Evolutionary conservation across 2,113 vertebrate species (phyloP).

Genomic region (Telmatochromis brichardi): DNA sequence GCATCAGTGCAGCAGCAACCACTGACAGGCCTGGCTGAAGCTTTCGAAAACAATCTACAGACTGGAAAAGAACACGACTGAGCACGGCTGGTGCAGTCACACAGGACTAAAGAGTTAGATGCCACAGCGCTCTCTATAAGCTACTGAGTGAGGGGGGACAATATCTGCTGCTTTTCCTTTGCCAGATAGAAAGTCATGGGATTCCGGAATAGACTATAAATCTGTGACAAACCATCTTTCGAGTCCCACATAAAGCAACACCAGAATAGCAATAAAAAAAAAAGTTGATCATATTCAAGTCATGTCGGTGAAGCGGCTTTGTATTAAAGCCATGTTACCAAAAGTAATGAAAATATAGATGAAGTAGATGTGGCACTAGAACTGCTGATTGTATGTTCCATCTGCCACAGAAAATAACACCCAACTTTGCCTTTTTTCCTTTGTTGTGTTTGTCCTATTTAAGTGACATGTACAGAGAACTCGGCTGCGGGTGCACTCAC

Average conservation of each 20-base stretch:
- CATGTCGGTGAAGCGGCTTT: not conserved
- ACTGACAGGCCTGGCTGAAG: constrained; percentile 37
- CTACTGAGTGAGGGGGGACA: not conserved
- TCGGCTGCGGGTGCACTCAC: constrained; percentile 65
- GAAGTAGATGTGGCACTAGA: not conserved
- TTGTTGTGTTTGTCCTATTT: not conserved
- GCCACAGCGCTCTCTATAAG: constrained; percentile 17
- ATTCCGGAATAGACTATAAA: not conserved
- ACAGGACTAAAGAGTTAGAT: constrained; percentile 17
- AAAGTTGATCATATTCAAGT: not conserved
- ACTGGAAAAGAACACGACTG: constrained; percentile 29
- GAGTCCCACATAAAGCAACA: not conserved
- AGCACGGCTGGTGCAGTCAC: constrained; percentile 19
- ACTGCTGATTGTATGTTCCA: not conserved
- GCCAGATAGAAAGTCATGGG: not conserved
- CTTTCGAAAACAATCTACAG: constrained; percentile 51
- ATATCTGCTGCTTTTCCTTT: not conserved
- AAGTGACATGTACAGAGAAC: not conserved
- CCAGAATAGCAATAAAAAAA: not conserved
- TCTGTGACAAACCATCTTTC: not conserved
- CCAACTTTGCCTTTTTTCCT: not conserved
- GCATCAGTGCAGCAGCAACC: constrained; percentile 24
- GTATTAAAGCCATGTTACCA: not conserved
- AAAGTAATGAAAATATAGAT: not conserved
- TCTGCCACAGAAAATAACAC: not conserved